Evolutionary conservation across 2,797 vertebrate species (phyloP), one percentile per base, ranked within the genome.

Genomic region (Myoxocephalus aenaeus): DNA sequence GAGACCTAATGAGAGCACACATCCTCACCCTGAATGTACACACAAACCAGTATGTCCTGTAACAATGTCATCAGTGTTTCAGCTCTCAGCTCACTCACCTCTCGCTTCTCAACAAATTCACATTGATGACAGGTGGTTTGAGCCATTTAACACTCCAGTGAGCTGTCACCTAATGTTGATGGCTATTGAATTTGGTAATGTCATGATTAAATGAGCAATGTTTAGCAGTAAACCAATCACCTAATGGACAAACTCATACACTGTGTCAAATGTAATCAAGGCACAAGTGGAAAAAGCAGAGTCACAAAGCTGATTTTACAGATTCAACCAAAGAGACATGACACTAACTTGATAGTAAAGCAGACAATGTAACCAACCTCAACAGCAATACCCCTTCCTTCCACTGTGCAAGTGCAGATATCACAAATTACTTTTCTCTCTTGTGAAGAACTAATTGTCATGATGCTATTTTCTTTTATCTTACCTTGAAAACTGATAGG

Each of bases 41-140:
- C 89, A 89, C 70, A 91, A 92, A 93, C 92, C 91, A 81, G 92
- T 86, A 90, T 53, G 84, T 87, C 90, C 88, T 90, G 89, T 89
- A 80, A 75, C 57, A 83, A 84, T 84, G 77, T 85, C 88, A 86
- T 58, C 69, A 73, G 62, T 69, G 44, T 20, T 63, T 79, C 40
- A 56, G 58, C 70, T 75, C 48, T 20, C 46, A 20, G 18, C 46
- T 38, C 46, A 18, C 17, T 48, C 12, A 53, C 22, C 53, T 25
- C 65, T 57, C 59, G 46, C 61, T 70, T 68, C 44, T 63, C 77
- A 7, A 27, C 62, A 80, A 81, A 83, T 50, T 58, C 78, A 66
- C 61, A 51, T 75, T 68, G 70, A 50, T 70, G 69, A 79, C 63
- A 57, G 70, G 57, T 44, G 64, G 56, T 71, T 70, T 75, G 77